Evolutionary conservation across 2,797 vertebrate species (phyloP).

Genomic region (Cyclura pinguis): DNA sequence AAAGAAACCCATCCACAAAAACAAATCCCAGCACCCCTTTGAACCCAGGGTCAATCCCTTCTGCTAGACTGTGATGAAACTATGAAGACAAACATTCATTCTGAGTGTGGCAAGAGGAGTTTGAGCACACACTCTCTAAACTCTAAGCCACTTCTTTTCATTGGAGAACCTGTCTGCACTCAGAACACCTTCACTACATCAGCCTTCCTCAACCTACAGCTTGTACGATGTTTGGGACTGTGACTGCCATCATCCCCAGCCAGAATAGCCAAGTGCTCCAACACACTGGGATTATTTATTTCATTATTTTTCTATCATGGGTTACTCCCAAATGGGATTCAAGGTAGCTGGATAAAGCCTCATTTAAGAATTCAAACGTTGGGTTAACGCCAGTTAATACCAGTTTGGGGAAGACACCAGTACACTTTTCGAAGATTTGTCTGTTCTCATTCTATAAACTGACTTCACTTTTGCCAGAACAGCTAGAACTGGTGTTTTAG

Average conservation of each 20-base stretch:
- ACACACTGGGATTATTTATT: not conserved
- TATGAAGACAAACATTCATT: not conserved
- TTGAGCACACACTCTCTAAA: not conserved
- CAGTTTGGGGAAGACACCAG: not conserved
- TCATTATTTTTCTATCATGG: no score
- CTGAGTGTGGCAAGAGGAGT: not conserved
- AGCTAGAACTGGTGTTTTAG: conserved; percentile 5
- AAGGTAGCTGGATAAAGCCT: no score
- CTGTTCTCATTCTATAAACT: not conserved
- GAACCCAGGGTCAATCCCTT: not conserved
- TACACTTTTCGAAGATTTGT: not conserved
- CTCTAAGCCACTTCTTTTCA: not conserved
- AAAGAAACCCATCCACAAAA: not conserved
- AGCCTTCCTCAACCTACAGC: not conserved
- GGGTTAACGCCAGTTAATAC: no score
- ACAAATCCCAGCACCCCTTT: not conserved
- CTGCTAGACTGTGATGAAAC: not conserved
- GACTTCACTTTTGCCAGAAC: not conserved
- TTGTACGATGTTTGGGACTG: not conserved
- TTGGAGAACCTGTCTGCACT: not conserved
- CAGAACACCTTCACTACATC: not conserved
- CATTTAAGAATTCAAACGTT: no score
- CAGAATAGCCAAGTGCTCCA: not conserved
- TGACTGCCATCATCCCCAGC: not conserved
- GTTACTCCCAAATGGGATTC: no score